These are phyloP conservation scores for Zeus faber DNA, from an alignment of 2,113 vertebrate species.

Conservation along the genomic window DNA sequence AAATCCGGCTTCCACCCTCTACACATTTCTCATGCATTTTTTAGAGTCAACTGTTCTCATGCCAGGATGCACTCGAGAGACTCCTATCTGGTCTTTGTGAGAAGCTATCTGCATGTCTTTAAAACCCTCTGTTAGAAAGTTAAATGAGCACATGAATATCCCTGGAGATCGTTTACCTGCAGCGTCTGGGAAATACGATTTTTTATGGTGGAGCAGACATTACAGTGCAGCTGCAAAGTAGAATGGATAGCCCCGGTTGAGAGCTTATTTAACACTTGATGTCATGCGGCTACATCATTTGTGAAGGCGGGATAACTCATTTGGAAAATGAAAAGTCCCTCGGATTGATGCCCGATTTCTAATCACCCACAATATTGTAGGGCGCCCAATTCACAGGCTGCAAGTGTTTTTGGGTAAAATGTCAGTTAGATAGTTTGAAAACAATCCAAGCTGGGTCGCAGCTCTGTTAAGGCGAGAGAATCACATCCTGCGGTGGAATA, in stretches of 20 bases:
- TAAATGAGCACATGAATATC: slow-evolving; percentile 64
- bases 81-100: slow-evolving; percentile 48
- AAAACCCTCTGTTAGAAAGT: slow-evolving; percentile 64
- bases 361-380: slow-evolving; percentile 49
- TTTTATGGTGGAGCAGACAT: slow-evolving; percentile 66
- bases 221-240: slow-evolving; percentile 60
- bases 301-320: slow-evolving; percentile 68
- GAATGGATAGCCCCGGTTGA: slow-evolving; percentile 66
- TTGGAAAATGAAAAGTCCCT: slow-evolving; percentile 76
- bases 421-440: slow-evolving; percentile 30
- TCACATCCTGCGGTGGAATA: too few relatives aligned
- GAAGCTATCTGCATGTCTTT: slow-evolving; percentile 64
- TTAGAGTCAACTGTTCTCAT: slow-evolving; percentile 58
- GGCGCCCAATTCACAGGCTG: slow-evolving; percentile 39
- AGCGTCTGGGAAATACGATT: slow-evolving; percentile 54
- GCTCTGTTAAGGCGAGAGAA: too few relatives aligned
- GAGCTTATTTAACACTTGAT: slow-evolving; percentile 76
- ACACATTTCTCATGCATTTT: slow-evolving; percentile 62
- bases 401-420: slow-evolving; percentile 45
- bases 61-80: slow-evolving; percentile 64
- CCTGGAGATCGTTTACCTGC: slow-evolving; percentile 64
- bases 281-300: slow-evolving; percentile 70
- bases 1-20: slow-evolving; percentile 31
- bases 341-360: slow-evolving; percentile 55
- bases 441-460: too few relatives aligned